Evolutionary conservation across 2,888 invertebrate genomes (phyloP), one percentile per base, ranked within the genome.

Genomic region (Cryptosula pallasiana): DNA sequence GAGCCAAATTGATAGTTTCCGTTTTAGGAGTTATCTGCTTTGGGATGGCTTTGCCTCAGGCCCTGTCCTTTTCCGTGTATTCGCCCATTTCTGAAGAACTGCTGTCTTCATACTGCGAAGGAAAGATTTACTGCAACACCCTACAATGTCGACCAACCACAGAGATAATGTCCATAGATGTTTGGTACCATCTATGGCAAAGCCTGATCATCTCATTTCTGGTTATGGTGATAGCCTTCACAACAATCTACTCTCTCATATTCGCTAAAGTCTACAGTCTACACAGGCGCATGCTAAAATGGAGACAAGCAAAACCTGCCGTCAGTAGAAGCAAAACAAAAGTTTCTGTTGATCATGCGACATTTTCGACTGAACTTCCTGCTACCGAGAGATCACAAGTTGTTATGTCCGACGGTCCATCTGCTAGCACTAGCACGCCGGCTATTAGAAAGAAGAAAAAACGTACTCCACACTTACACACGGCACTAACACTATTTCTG

Each of bases 401-500:
- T 25, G 3, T 32, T 32, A 63, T 29, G 13, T 16, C 25, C 2
- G n/a, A 63, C 29, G 13, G 29, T 16, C 3, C 32, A 27, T n/a
- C 27, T 25, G 32, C 3, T 13, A 27, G 2, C 29, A 63, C 20
- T 5, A 63, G 5, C 9, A 20, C 69, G n/a, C 63, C 63, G 9
- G 20, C 20, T 45, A 45, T 20, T 13, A 1, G 13, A 29, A 9
- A 35, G 34, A 9, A 34, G 23, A n/a, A 29, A 9, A 3, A 63
- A 69, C 55, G 36, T 9, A 34, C n/a, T 16, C 71, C 73, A 0
- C 69, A 79, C 72, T 73, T 79, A 1, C 78, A 79, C 69, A 81
- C 79, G 1, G 80, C 79, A n/a, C 75, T 78, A 35, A 78, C 80
- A 2, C 71, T 80, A 69, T 77, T 78, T 34, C 74, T 79, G 25